These are phyloP conservation scores for Emydoidea blandingii DNA, from an alignment of 2,797 vertebrate species.

Conservation along the genomic window DNA sequence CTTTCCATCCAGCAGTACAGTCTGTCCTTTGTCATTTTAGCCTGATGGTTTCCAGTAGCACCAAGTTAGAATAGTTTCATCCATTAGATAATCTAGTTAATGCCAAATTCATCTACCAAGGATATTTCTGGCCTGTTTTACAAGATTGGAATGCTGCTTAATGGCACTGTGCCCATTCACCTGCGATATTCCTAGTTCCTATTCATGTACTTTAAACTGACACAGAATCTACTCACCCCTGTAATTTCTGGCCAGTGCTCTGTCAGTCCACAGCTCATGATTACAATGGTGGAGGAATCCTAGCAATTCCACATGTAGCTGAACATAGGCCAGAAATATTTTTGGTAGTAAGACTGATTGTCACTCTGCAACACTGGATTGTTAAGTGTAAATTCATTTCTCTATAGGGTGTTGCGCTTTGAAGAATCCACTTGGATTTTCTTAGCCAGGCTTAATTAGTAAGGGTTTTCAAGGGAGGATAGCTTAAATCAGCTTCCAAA, in stretches of 20 bases:
- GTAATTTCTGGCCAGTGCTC: not conserved
- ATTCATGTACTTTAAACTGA: not conserved
- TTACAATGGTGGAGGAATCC: not conserved
- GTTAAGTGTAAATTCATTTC: not conserved
- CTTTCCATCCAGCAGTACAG: constrained; percentile 31
- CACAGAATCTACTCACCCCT: not conserved
- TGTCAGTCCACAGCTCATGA: not conserved
- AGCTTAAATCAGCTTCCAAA: not conserved
- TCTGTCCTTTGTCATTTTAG: constrained; percentile 55
- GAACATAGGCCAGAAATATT: not conserved
- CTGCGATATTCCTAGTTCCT: not conserved
- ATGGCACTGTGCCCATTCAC: not conserved
- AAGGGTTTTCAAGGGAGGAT: constrained; percentile 22
- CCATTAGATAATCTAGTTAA: constrained; percentile 61
- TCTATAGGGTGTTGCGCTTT: constrained; percentile 21
- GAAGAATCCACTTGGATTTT: constrained; percentile 46
- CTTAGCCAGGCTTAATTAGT: constrained; percentile 32
- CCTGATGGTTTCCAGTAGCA: constrained; percentile 33
- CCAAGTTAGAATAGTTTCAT: not conserved
- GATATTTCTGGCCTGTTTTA: constrained; percentile 44
- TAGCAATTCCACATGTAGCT: not conserved
- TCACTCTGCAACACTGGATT: constrained; percentile 6
- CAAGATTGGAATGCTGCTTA: not conserved
- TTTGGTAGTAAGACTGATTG: not conserved
- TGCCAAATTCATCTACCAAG: constrained; percentile 22